Conservation (phyloP, 2,888 invertebrate species). For the Drosophila lutescens region DNA sequence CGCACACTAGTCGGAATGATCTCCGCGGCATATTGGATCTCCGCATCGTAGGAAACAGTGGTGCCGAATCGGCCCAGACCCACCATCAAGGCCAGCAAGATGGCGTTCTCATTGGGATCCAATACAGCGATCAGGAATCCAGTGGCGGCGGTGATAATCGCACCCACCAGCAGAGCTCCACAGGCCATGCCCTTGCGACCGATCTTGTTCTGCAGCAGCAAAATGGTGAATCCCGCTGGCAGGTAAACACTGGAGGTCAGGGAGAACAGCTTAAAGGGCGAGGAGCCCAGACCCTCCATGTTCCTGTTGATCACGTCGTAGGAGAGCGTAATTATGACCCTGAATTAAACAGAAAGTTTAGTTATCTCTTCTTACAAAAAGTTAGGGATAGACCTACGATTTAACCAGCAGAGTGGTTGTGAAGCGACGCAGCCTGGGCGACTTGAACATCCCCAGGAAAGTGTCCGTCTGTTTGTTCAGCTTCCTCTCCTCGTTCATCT, state of each 20-base stretch:
- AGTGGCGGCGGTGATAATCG: slow-evolving; percentile 85
- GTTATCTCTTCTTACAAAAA: too few species aligned
- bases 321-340: slow-evolving; percentile 86
- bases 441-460: slow-evolving; percentile 85
- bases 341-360: slow-evolving; percentile 53
- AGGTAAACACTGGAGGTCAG: slow-evolving; percentile 85
- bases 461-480: slow-evolving; percentile 66
- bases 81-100: slow-evolving; percentile 84
- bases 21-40: slow-evolving; percentile 88
- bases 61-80: slow-evolving; percentile 86
- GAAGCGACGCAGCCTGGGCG: slow-evolving; percentile 85
- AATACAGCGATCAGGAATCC: slow-evolving; percentile 84
- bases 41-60: slow-evolving; percentile 87
- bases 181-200: slow-evolving; percentile 86
- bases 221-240: slow-evolving; percentile 84
- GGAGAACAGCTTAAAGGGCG: slow-evolving; percentile 86
- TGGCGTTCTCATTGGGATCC: slow-evolving; percentile 79
- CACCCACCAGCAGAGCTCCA: slow-evolving; percentile 85
- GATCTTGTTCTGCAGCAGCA: slow-evolving; percentile 82
- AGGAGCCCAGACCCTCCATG: slow-evolving; percentile 85
- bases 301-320: slow-evolving; percentile 87
- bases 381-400: slow-evolving; percentile 84
- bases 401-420: slow-evolving; percentile 86
- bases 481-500: slow-evolving; percentile 59
- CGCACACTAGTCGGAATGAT: slow-evolving; percentile 87